Conservation (phyloP, 2,797 vertebrate genomes). For the Amphiprion clarkii region DNA sequence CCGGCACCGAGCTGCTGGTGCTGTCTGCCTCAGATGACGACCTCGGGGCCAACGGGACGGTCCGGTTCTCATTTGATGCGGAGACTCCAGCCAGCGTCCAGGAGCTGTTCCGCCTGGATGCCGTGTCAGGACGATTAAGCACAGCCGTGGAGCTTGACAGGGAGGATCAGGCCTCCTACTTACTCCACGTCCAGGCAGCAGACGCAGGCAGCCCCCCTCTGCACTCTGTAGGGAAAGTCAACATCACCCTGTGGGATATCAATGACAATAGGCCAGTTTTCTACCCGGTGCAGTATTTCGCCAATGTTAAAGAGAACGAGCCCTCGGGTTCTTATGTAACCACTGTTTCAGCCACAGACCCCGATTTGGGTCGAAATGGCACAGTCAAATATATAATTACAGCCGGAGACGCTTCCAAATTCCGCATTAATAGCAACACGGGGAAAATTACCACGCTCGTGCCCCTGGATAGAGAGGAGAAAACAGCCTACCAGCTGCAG, state of each 20-base stretch:
- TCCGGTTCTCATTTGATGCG: constrained; percentile 90
- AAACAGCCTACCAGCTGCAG: constrained; percentile 94
- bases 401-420: constrained; percentile 92
- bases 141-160: constrained; percentile 90
- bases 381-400: constrained; percentile 93
- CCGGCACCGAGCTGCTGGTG: constrained; percentile 90
- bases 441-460: constrained; percentile 92
- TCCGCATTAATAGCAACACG: constrained; percentile 90
- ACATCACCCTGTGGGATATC: constrained; percentile 92
- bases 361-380: constrained; percentile 93
- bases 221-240: constrained; percentile 89
- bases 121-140: constrained; percentile 89
- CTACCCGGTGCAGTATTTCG: constrained; percentile 97
- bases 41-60: constrained; percentile 94
- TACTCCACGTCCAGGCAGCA: constrained; percentile 89
- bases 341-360: constrained; percentile 92
- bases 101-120: constrained; percentile 91
- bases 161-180: constrained; percentile 90
- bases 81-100: constrained; percentile 87
- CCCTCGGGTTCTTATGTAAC: constrained; percentile 92
- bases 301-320: constrained; percentile 96
- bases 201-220: constrained; percentile 92
- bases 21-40: constrained; percentile 92
- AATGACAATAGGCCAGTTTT: constrained; percentile 98
- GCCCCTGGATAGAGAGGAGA: constrained; percentile 95